Base-by-base conservation (phyloP, 2,888 invertebrate genomes). In the Agapostemon virescens region DNA sequence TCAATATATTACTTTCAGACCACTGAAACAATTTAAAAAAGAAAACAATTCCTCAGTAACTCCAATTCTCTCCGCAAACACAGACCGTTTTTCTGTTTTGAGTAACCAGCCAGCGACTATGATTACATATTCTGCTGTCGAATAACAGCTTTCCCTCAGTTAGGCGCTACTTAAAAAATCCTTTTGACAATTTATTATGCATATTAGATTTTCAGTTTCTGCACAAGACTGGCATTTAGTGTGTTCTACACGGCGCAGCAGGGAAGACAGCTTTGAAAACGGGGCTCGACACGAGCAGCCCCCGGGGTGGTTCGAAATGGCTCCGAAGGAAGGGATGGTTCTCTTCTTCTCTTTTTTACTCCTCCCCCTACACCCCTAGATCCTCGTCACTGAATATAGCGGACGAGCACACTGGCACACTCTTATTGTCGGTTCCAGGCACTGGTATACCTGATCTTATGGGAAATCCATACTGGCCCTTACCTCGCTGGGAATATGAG, bases 381-480 rank as follows among this genome's bases (percentile, higher is more conserved):
- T 69, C 74, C 72, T 70, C 73, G 75, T 73, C 69, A 70, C 81
- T 64, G 74, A 63, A 77, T 69, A 83, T 70, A 86, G 81, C 77
- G 77, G 77, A 82, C 85, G 79, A 81, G 85, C 84, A 85, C 87
- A 85, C 85, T 82, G 89, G 87, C 89, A 88, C 90, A 88, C 90
- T 90, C 90, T 90, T 90, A 91, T 90, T 90, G 88, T 88, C 89
- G 89, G 89, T 89, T 89, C 86, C 90, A 88, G 90, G 89, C 91
- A 91, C 87, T 87, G 85, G 86, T 86, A 86, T 90, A 91, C 91
- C 90, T 90, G 90, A 90, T 91, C 91, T 91, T 90, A 92, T 91
- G 91, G 91, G 89, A 91, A 92, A 92, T 92, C 91, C 90, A 91
- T 91, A 91, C 89, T 86, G 85, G 88, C 88, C 90, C 90, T 87